phyloP scores from a whole-genome alignment of 2,888 invertebrate species.

The Octodonta nipae region DNA sequence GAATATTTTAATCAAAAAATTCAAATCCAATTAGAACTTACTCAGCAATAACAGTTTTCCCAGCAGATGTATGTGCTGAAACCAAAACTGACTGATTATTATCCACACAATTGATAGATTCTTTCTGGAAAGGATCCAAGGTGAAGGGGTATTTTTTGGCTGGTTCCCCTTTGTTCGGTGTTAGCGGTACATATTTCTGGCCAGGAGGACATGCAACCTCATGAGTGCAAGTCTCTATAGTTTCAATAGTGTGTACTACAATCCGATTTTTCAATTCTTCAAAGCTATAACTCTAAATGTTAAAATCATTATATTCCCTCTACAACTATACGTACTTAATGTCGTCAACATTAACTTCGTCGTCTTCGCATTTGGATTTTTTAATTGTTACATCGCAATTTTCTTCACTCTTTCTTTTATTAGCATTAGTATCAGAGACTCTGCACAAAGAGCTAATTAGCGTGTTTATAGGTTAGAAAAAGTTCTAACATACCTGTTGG shows the following conservation, averaged over 20 bases:
- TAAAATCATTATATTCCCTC: neutral
- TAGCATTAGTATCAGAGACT: constrained; percentile 12
- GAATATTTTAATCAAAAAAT: no score
- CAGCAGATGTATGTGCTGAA: constrained; percentile 98
- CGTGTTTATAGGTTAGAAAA: constrained; percentile 23
- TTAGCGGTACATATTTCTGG: constrained; percentile 56
- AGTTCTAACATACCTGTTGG: constrained; percentile 17
- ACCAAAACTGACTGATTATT: constrained; percentile 96
- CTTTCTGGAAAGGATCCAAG: constrained; percentile 94
- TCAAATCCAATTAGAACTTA: constrained; percentile 48
- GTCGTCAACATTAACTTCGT: constrained; percentile 28
- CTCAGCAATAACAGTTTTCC: constrained; percentile 98
- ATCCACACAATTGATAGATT: constrained; percentile 91
- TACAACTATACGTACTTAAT: constrained; percentile 25
- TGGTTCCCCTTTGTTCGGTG: constrained; percentile 50
- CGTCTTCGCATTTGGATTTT: constrained; percentile 26
- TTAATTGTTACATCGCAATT: constrained; percentile 20
- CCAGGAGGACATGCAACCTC: constrained; percentile 90
- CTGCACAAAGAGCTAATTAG: constrained; percentile 7
- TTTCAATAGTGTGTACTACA: constrained; percentile 75
- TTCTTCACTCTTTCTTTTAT: constrained; percentile 25
- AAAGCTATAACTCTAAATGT: constrained; percentile 40
- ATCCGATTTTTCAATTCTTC: constrained; percentile 69
- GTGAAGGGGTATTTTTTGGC: constrained; percentile 89
- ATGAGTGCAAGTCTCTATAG: constrained; percentile 86